Conservation (phyloP, 2,113 vertebrate species). For the Cheirogaleus medius region DNA sequence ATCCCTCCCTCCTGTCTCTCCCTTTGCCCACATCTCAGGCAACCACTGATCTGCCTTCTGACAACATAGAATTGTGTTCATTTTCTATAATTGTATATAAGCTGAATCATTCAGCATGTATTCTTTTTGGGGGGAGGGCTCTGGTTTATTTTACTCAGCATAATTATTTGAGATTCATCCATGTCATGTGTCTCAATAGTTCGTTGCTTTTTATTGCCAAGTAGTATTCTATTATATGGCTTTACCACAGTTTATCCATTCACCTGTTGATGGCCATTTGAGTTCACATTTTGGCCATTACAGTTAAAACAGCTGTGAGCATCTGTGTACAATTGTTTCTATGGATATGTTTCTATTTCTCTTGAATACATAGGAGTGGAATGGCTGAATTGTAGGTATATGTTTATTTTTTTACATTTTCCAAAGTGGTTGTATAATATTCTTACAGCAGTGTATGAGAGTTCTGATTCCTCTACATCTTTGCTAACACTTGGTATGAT, state of each 20-base stretch:
- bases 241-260: conserved; percentile 15
- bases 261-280: not conserved
- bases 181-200: not conserved
- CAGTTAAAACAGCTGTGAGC: not conserved
- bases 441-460: not conserved
- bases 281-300: not conserved
- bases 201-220: not conserved
- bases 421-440: not conserved
- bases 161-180: conserved; percentile 10
- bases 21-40: not conserved
- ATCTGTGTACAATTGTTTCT: not conserved
- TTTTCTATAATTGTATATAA: conserved; percentile 28
- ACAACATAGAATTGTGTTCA: not conserved
- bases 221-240: not conserved
- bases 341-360: not conserved
- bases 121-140: not conserved
- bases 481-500: not conserved
- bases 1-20: not conserved
- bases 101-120: not conserved
- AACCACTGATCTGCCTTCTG: not conserved
- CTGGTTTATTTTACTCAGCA: not conserved
- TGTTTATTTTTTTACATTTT: not conserved
- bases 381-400: not conserved
- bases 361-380: not conserved
- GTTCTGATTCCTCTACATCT: not conserved